phyloP scores from a whole-genome alignment of 2,113 vertebrate species.

The Ibidorhyncha struthersii region DNA sequence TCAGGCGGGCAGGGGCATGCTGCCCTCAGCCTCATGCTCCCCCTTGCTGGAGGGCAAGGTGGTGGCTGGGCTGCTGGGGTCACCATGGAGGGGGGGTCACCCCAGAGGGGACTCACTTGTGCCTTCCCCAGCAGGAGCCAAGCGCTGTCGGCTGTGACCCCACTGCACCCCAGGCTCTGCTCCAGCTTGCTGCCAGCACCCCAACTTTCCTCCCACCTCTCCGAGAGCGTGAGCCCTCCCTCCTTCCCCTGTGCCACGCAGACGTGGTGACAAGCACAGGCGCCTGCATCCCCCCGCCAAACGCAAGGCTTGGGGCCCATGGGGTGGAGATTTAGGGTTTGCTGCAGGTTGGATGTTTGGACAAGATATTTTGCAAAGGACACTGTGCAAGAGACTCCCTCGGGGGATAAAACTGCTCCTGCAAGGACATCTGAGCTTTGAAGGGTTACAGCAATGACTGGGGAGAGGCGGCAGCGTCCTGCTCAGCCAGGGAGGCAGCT shows the following conservation, averaged over 20 bases:
- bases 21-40: neutral
- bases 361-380: neutral
- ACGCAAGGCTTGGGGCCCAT: no score
- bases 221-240: neutral
- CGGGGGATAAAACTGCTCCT: neutral
- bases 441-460: neutral
- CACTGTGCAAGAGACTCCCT: neutral
- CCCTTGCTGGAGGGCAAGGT: neutral
- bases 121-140: neutral
- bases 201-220: neutral
- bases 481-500: neutral
- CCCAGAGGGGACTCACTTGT: neutral
- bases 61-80: rapidly evolving
- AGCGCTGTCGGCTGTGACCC: neutral
- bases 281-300: neutral
- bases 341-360: no score
- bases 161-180: neutral
- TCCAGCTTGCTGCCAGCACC: neutral
- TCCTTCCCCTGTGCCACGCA: neutral
- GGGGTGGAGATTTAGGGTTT: neutral
- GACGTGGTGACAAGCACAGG: rapidly evolving
- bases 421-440: neutral
- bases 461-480: neutral
- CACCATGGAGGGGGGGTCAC: neutral
- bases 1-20: rapidly evolving